These are phyloP conservation scores for Eupithecia centaureata DNA, from an alignment of 2,888 invertebrate genomes.

Conservation along the genomic window DNA sequence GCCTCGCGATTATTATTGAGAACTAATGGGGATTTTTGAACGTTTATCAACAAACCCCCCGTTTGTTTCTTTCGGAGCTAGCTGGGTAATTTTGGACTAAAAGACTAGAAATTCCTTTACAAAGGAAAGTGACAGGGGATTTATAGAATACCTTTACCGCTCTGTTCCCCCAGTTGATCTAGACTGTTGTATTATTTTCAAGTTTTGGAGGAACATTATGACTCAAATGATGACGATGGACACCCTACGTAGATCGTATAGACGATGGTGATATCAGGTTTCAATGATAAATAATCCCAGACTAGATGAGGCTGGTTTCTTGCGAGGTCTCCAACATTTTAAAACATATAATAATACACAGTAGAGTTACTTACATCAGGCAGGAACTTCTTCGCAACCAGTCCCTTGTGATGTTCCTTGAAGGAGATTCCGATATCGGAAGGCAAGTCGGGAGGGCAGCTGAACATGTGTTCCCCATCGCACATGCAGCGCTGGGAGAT, in stretches of 20 bases:
- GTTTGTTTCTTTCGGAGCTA: neutral
- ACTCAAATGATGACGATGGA: neutral
- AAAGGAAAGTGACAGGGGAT: neutral
- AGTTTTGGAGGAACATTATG: neutral
- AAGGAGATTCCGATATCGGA: slow-evolving; percentile 86
- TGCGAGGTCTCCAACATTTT: neutral
- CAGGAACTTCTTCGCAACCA: slow-evolving; percentile 91
- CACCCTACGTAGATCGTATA: neutral
- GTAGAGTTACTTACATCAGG: slow-evolving; percentile 67
- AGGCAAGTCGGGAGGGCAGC: slow-evolving; percentile 87
- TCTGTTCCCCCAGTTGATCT: neutral
- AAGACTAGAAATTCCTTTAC: neutral
- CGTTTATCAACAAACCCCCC: neutral
- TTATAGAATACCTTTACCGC: neutral
- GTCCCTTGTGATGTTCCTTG: slow-evolving; percentile 86
- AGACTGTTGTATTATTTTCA: neutral
- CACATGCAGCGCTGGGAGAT: slow-evolving; percentile 98
- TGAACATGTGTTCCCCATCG: slow-evolving; percentile 98
- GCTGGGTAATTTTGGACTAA: neutral
- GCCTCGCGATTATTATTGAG: neutral
- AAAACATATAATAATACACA: neutral
- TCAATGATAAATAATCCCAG: neutral
- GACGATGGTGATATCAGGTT: neutral
- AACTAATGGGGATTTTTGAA: neutral
- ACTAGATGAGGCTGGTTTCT: neutral